A percentile compares a stretch with the other conserved stretches of the same genome.
phyloP scores from a whole-genome alignment of 2,888 invertebrate species.

The Ornithoptera priamus region DNA sequence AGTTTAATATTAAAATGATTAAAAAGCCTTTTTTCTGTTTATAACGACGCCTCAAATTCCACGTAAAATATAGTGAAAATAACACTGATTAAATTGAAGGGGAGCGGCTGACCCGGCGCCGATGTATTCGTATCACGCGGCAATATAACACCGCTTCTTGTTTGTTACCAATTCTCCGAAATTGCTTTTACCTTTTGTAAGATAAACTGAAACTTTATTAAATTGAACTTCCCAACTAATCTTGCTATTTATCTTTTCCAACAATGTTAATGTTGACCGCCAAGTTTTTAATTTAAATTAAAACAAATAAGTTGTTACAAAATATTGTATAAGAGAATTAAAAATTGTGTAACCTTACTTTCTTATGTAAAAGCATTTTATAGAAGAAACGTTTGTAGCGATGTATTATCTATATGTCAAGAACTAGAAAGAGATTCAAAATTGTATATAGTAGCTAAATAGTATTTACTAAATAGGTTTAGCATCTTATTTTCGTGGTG shows the following conservation, averaged over 20 bases:
- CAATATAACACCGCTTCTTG: constrained; percentile 15
- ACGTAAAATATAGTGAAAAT: not conserved
- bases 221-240: not conserved
- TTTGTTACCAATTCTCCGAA: constrained; percentile 16
- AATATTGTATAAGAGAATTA: too few relatives aligned
- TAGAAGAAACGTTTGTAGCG: too few relatives aligned
- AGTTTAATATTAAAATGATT: too few relatives aligned
- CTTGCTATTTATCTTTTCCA: not conserved
- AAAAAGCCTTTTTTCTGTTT: not conserved
- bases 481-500: too few relatives aligned
- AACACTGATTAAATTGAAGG: constrained; percentile 7
- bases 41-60: not conserved
- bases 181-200: constrained; percentile 11
- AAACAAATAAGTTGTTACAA: not conserved
- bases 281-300: not conserved
- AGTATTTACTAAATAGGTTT: too few relatives aligned
- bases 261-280: not conserved
- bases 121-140: constrained; percentile 18
- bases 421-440: too few relatives aligned
- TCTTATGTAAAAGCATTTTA: too few relatives aligned
- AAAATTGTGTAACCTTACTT: too few relatives aligned
- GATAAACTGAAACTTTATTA: constrained; percentile 8
- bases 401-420: too few relatives aligned
- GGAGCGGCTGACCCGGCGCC: not conserved
- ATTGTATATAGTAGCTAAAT: too few relatives aligned